phyloP scores from a whole-genome alignment of 2,888 invertebrate genomes.

The Ditula angustiorana region DNA sequence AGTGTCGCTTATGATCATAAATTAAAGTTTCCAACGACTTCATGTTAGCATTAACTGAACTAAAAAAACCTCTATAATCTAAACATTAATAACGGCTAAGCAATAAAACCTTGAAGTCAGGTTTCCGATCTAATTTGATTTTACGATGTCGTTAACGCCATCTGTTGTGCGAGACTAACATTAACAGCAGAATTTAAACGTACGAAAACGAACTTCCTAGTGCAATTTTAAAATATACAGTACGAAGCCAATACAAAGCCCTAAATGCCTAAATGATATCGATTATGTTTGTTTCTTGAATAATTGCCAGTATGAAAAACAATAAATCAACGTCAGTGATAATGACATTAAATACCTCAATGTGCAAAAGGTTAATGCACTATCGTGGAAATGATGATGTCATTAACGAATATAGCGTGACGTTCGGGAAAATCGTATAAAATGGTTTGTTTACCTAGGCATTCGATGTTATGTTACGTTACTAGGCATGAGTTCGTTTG shows the following conservation, averaged over 20 bases:
- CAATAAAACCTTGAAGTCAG: neutral
- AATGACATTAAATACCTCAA: constrained; percentile 32
- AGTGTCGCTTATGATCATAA: too few relatives aligned
- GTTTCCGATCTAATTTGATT: constrained; percentile 37
- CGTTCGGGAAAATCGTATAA: constrained; percentile 40
- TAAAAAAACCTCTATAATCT: neutral
- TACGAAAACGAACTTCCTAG: neutral
- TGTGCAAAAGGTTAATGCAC: constrained; percentile 56
- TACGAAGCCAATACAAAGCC: too few relatives aligned
- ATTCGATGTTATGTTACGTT: constrained; percentile 39
- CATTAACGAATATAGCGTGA: constrained; percentile 46
- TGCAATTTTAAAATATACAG: neutral
- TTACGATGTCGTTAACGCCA: constrained; percentile 45
- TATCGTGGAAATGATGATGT: constrained; percentile 54
- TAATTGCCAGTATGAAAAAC: constrained; percentile 1
- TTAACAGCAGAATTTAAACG: constrained; percentile 26
- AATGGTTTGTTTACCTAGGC: constrained; percentile 39
- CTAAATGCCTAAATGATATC: neutral
- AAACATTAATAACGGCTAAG: neutral
- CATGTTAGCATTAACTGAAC: neutral
- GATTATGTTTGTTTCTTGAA: neutral
- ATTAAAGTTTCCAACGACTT: neutral
- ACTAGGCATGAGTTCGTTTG: constrained; percentile 52
- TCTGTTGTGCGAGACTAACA: constrained; percentile 41
- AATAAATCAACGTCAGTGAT: constrained; percentile 26